These are phyloP conservation scores for Cyprinodon variegatus DNA, from an alignment of 2,113 vertebrate genomes.

Conservation along the genomic window DNA sequence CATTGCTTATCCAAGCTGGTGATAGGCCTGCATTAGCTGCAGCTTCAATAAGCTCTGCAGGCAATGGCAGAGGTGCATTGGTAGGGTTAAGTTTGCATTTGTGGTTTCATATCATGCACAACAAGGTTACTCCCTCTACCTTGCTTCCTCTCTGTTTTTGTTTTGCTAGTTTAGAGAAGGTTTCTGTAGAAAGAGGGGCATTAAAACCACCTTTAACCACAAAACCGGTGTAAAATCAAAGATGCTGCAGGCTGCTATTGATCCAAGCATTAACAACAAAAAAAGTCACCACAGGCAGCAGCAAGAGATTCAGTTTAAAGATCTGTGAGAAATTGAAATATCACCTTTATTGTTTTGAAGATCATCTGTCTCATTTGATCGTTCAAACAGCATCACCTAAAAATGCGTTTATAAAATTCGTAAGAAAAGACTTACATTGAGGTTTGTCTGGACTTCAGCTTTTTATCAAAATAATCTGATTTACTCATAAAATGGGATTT, in stretches of 20 bases:
- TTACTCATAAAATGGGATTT: slow-evolving; percentile 46
- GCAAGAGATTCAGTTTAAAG: not conserved
- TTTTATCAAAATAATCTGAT: slow-evolving; percentile 30
- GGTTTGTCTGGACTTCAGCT: slow-evolving; percentile 16
- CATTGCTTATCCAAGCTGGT: slow-evolving; percentile 26
- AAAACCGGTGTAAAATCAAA: slow-evolving; percentile 44
- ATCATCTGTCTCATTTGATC: slow-evolving; percentile 2
- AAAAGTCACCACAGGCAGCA: slow-evolving; percentile 10
- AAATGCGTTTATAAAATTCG: not conserved
- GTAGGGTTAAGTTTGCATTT: slow-evolving; percentile 73
- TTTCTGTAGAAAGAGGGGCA: slow-evolving; percentile 19
- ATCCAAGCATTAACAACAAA: slow-evolving; percentile 50
- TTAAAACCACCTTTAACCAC: slow-evolving; percentile 36
- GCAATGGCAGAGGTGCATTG: slow-evolving; percentile 53
- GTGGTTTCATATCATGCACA: slow-evolving; percentile 64
- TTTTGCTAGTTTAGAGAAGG: slow-evolving; percentile 35
- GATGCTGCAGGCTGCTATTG: slow-evolving; percentile 46
- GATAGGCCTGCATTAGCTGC: slow-evolving; percentile 74
- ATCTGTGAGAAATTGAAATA: not conserved
- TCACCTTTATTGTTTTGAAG: not conserved
- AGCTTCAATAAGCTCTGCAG: slow-evolving; percentile 76
- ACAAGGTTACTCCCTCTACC: slow-evolving; percentile 42
- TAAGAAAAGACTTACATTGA: slow-evolving; percentile 6
- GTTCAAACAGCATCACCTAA: not conserved
- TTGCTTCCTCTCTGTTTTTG: slow-evolving; percentile 34